Evolutionary conservation across 2,888 invertebrate species (phyloP), one percentile per base, ranked within the genome.

Genomic region (Melanargia galathea): DNA sequence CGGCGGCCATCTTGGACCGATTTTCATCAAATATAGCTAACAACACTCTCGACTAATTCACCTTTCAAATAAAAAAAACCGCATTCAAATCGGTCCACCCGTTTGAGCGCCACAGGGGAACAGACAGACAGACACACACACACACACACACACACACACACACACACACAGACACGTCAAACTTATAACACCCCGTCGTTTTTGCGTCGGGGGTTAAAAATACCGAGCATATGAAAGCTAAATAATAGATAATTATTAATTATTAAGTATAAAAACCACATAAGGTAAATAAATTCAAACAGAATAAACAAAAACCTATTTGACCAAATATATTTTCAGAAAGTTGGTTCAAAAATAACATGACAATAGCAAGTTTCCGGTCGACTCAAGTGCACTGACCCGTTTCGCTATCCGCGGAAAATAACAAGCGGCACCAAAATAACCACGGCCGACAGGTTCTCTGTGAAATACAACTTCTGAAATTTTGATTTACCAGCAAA

Each of bases 361-460:
- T 61, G 60, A 66, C 66, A 63, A 66, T 61, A 57, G 66, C 24
- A 40, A 40, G 40, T 40, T 38, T 55, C 52, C 52, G 59, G 60
- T 58, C 51, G 58, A 60, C 57, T 66, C 48, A 61, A 66, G 66
- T 60, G 55, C 40, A 45, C 52, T 63, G 66, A 66, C 66, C 63
- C 46, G 55, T 22, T 40, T 55, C 22, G 18, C 26, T 22, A 60
- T 51, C 11, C 24, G 20, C 38, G 24, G 10, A 45, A 52, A 30
- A 52, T 43, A 49, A 45, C 33, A 30, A 60, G 43, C 30, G 11
- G 1, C 11, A 26, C 40, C 13, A 38, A 60, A 48, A 51, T 60
- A 33, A 4, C 49, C 35, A 20, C 11, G 4, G 22, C 24, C 6
- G 40, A 22, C 20, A 11, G 16, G 5, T 46, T 20, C 8, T 46